Percentiles rank a stretch among this genome's conserved stretches.
These are phyloP conservation scores for Silvanus unidentatus DNA, from an alignment of 2,888 invertebrate genomes.

Conservation along the genomic window DNA sequence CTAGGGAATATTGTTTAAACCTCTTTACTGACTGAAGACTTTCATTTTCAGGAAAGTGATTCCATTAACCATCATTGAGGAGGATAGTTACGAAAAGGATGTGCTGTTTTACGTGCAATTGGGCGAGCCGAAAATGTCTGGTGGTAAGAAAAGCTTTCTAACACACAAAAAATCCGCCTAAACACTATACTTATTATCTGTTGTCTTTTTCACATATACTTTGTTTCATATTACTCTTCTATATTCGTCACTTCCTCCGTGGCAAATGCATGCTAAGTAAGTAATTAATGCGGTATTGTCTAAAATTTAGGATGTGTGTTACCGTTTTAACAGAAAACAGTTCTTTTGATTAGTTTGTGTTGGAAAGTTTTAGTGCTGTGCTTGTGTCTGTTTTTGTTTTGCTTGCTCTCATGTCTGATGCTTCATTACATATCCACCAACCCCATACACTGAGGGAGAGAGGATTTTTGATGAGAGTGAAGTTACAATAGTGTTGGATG, in stretches of 20 bases:
- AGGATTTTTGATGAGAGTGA: too few species aligned
- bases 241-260: slow-evolving; percentile 34
- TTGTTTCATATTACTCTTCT: slow-evolving; percentile 36
- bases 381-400: too few species aligned
- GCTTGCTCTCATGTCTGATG: too few species aligned
- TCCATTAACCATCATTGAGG: slow-evolving; percentile 83
- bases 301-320: too few species aligned
- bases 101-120: slow-evolving; percentile 89
- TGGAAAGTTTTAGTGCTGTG: too few species aligned
- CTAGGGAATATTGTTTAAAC: too few species aligned
- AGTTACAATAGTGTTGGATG: too few species aligned
- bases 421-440: too few species aligned
- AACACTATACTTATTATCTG: slow-evolving; percentile 25
- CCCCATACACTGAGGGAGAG: too few species aligned
- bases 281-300: slow-evolving; percentile 29
- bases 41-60: slow-evolving; percentile 74
- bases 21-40: too few species aligned
- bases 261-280: slow-evolving; percentile 46
- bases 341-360: too few species aligned
- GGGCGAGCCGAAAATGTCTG: slow-evolving; percentile 80
- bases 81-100: slow-evolving; percentile 97
- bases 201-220: slow-evolving; percentile 17
- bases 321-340: too few species aligned
- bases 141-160: slow-evolving; percentile 59
- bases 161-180: slow-evolving; percentile 2